Evolutionary conservation across 2,888 invertebrate species (phyloP).

Genomic region (Troilus luridus): DNA sequence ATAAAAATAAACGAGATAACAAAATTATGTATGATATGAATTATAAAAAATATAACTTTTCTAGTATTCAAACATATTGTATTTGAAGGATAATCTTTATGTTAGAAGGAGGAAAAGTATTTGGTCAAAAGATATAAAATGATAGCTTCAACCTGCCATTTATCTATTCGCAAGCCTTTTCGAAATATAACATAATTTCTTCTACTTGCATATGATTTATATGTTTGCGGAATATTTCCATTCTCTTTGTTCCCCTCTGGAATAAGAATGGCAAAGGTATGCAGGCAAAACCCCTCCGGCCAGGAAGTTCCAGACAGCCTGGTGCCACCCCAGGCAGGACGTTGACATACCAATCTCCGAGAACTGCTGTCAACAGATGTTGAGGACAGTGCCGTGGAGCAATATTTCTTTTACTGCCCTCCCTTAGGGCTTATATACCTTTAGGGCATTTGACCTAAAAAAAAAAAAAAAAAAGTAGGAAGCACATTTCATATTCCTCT

Average conservation of each 20-base stretch:
- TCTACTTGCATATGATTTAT: too few species aligned
- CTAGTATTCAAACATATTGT: too few species aligned
- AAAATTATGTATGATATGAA: too few species aligned
- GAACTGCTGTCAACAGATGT: slow-evolving; percentile 23
- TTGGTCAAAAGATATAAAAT: too few species aligned
- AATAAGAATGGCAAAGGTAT: neutral
- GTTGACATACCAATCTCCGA: neutral
- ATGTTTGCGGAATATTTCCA: neutral
- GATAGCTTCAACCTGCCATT: neutral
- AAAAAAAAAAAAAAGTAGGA: neutral
- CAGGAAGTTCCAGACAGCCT: slow-evolving; percentile 8
- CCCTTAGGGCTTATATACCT: neutral
- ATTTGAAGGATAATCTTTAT: too few species aligned
- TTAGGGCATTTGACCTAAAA: neutral
- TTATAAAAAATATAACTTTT: too few species aligned
- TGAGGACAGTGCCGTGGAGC: neutral
- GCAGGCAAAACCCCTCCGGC: neutral
- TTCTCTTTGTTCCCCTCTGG: neutral
- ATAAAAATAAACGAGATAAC: too few species aligned
- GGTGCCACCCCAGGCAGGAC: neutral
- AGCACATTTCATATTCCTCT: neutral
- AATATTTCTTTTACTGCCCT: slow-evolving; percentile 9
- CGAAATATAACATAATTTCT: neutral
- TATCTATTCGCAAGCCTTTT: neutral
- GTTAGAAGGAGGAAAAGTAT: too few species aligned